Base-by-base conservation (phyloP, 37 sponge, comb jelly and placozoan species). In the Beroe forskalii region DNA sequence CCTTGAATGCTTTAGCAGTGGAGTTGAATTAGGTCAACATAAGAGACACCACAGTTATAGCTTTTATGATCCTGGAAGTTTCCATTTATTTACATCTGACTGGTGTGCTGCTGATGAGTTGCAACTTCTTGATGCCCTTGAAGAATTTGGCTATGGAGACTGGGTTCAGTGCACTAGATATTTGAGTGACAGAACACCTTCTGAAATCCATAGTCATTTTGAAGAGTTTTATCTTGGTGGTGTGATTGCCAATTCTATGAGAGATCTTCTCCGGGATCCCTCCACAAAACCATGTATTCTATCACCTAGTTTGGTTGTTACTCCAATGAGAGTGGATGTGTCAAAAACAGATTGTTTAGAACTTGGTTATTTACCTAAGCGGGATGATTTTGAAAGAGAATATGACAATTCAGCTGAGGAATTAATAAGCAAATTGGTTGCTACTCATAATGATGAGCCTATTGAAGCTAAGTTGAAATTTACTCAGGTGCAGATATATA, bases 41-140 rank as follows among this genome's bases (percentile, higher is more conserved):
- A 80, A 80, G 30, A 9, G 48, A 42, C 25, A 22, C 30, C 86
- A 80, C 28, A 43, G 86, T 80, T 80, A 80, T 37, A 44, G 55
- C 25, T 80, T 80, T 24, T 43, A 42, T 43, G 86, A 80, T 25
- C 86, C 86, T 25, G 86, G 55, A 22, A 80, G 86, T 80, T 80
- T 80, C 27, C 86, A 32, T 42, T 37, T 80, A 0, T 44, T 80
- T 25, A 43, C 86, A 32, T 27, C 86, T 23, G 86, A 80, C 22
- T 80, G 86, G 86, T 80, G 86, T 43, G 86, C 86, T 44, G 86
- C 86, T 44, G 86, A 80, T 25, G 86, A 80, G 55, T 24, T 80
- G 4, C 86, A 80, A 48, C 55, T 80, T 24, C 86, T 80, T n/a
- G 86, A 80, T 22, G 44, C 86, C 3, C 55, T 80, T 8, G 86